Evolutionary conservation across 2,113 vertebrate genomes (phyloP).

Genomic region (Pterocles burchelli): DNA sequence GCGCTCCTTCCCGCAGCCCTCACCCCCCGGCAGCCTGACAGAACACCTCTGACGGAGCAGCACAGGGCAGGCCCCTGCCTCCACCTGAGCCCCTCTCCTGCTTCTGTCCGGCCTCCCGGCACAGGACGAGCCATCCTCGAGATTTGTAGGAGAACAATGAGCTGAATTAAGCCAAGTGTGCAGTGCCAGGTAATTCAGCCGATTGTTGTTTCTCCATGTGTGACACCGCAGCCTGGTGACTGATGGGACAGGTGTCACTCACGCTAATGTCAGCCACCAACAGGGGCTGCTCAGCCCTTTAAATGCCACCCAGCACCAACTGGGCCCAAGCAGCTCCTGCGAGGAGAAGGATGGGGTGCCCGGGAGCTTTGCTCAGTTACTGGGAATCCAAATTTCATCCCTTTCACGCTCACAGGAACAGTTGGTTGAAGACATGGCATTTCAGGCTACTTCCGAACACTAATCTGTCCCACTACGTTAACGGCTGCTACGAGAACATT

Average conservation of each 20-base stretch:
- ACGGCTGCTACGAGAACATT: neutral
- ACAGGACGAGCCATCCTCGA: conserved; percentile 47
- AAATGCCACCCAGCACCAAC: neutral
- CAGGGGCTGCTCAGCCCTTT: neutral
- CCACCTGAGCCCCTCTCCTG: conserved; percentile 76
- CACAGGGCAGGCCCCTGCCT: conserved; percentile 25
- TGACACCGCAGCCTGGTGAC: conserved; percentile 80
- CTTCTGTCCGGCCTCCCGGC: conserved; percentile 67
- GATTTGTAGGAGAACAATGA: conserved; percentile 74
- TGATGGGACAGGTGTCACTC: conserved; percentile 89
- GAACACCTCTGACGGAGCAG: neutral
- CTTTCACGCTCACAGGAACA: neutral
- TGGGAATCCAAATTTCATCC: neutral
- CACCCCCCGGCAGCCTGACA: neutral
- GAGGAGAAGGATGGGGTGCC: neutral
- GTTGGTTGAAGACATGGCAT: neutral
- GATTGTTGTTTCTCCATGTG: conserved; percentile 87
- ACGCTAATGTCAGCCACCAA: conserved; percentile 75
- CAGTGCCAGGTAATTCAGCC: conserved; percentile 74
- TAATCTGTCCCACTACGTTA: neutral
- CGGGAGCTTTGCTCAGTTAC: neutral
- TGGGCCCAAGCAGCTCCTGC: neutral
- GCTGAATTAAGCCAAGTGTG: conserved; percentile 73
- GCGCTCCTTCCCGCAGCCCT: neutral
- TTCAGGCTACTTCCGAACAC: conserved; percentile 27